Conservation (phyloP, 2,888 invertebrate genomes). For the Coelogynopora nodosa region DNA sequence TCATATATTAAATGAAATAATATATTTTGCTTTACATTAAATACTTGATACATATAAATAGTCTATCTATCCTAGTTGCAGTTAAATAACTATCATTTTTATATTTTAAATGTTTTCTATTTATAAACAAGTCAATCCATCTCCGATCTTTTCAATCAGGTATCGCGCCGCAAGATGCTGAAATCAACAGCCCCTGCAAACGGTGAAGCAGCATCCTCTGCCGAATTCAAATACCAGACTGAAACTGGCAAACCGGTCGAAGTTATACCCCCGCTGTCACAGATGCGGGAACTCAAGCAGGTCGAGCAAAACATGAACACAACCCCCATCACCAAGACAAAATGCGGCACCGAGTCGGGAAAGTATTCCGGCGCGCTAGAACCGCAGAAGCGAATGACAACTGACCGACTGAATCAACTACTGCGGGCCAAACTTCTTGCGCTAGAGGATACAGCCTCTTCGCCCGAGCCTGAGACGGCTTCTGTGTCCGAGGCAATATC, state of each 20-base stretch:
- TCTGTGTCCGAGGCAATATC: neutral
- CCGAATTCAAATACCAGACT: too few species aligned
- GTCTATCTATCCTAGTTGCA: too few species aligned
- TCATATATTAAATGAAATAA: too few species aligned
- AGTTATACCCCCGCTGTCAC: neutral
- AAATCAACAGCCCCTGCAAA: neutral
- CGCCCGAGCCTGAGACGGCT: neutral
- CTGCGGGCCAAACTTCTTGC: slow-evolving; percentile 31
- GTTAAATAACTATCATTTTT: too few species aligned
- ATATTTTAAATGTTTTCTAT: too few species aligned
- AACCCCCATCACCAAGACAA: neutral
- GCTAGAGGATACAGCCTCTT: neutral
- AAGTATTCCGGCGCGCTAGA: neutral
- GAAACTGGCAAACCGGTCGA: too few species aligned
- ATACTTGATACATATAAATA: too few species aligned
- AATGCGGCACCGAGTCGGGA: neutral
- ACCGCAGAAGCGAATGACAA: slow-evolving; percentile 25
- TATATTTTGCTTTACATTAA: too few species aligned
- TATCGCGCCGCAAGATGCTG: neutral
- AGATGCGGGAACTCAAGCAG: neutral
- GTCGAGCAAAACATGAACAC: neutral
- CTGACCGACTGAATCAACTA: slow-evolving; percentile 3
- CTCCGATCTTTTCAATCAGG: too few species aligned
- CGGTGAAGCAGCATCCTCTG: too few species aligned
- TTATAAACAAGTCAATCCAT: too few species aligned